phyloP scores from a whole-genome alignment of 2,888 invertebrate species.

The Acleris sparsana region DNA sequence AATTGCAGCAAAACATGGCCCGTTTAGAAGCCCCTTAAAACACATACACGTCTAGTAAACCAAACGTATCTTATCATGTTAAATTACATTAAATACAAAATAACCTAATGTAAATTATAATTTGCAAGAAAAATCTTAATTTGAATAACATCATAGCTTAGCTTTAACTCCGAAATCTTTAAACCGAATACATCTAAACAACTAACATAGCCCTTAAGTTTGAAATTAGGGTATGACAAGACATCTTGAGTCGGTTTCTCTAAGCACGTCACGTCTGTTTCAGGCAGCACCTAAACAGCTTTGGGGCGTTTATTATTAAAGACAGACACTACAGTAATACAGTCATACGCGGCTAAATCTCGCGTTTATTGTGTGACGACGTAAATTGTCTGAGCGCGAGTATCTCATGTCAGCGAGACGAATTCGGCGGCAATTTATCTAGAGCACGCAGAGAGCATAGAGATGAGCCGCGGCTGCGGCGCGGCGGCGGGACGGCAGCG shows the following conservation, averaged over 20 bases:
- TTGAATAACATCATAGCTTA: too few relatives aligned
- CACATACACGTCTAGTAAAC: too few relatives aligned
- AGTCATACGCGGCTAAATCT: constrained; percentile 36
- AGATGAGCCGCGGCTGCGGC: constrained; percentile 27
- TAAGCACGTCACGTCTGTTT: constrained; percentile 29
- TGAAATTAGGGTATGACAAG: constrained; percentile 11
- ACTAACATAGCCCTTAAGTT: neutral
- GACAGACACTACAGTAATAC: constrained; percentile 32
- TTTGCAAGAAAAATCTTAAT: too few relatives aligned
- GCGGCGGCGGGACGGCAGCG: constrained; percentile 14
- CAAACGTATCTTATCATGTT: too few relatives aligned
- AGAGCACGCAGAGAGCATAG: constrained; percentile 35
- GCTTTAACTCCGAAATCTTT: too few relatives aligned
- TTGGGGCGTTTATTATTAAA: constrained; percentile 30
- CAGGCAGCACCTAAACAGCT: constrained; percentile 21
- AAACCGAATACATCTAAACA: too few relatives aligned
- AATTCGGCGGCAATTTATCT: constrained; percentile 39
- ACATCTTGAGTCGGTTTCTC: constrained; percentile 9
- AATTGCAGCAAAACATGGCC: too few relatives aligned
- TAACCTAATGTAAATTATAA: too few relatives aligned
- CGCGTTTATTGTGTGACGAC: constrained; percentile 32
- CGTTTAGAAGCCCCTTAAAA: too few relatives aligned
- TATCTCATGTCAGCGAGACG: constrained; percentile 28
- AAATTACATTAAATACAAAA: too few relatives aligned
- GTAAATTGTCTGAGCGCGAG: constrained; percentile 34